Percentiles rank a stretch among this genome's conserved stretches.
phyloP scores from a whole-genome alignment of 37 sponge, comb jelly and placozoan genomes.

The Spongilla lacustris region DNA sequence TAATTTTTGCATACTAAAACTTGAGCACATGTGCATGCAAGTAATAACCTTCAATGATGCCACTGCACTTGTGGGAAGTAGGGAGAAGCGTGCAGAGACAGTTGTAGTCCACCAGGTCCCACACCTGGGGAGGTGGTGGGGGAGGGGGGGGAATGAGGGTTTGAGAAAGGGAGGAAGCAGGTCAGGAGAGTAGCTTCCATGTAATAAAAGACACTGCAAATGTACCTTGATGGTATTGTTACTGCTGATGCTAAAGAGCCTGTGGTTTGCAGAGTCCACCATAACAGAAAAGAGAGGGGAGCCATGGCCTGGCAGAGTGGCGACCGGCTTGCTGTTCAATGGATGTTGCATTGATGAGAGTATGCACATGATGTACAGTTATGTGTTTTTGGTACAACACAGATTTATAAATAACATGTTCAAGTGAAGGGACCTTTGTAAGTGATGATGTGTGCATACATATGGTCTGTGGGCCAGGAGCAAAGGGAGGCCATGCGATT shows the following conservation, averaged over 20 bases:
- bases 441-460: background rate
- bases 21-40: background rate
- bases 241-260: conserved; percentile 80
- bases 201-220: too few species aligned
- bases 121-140: conserved; percentile 35
- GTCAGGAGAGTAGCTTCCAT: too few species aligned
- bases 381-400: too few species aligned
- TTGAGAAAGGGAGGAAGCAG: background rate
- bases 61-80: conserved; percentile 50
- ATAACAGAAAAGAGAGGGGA: conserved; percentile 77
- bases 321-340: conserved; percentile 79
- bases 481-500: too few species aligned
- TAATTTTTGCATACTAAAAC: too few species aligned
- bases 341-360: background rate
- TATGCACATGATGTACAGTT: too few species aligned
- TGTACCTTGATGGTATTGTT: conserved; percentile 93
- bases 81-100: conserved; percentile 69
- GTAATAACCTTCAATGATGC: background rate
- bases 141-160: too few species aligned
- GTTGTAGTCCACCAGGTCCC: conserved; percentile 62
- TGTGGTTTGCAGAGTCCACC: conserved; percentile 56
- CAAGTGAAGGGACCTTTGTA: background rate
- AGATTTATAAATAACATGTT: too few species aligned
- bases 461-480: too few species aligned
- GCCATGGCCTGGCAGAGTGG: conserved; percentile 68